phyloP scores from a whole-genome alignment of 30 jellyfish, hydroid and myxozoan genomes.

The Hydractinia echinata region DNA sequence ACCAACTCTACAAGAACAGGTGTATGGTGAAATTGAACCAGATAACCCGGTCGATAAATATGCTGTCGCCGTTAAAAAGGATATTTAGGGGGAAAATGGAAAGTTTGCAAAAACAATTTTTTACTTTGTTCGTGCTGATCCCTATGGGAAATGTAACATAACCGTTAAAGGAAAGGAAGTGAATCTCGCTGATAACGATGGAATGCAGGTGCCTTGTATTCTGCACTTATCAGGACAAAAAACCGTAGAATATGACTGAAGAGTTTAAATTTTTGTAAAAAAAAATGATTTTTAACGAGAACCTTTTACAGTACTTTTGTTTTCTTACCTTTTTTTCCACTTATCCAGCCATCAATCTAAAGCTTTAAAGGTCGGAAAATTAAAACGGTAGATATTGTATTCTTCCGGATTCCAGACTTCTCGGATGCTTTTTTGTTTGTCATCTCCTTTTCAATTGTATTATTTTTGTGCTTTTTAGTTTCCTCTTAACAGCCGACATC shows the following conservation, averaged over 20 bases:
- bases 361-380: not conserved
- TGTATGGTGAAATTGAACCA: constrained; percentile 7
- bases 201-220: constrained; percentile 10
- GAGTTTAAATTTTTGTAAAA: not conserved
- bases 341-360: not conserved
- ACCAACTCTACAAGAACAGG: constrained; percentile 7
- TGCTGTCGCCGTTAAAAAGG: constrained; percentile 21
- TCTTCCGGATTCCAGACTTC: no score
- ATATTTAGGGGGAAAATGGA: not conserved
- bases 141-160: not conserved
- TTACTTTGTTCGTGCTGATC: not conserved
- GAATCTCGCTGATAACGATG: not conserved
- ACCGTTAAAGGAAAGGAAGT: not conserved
- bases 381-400: not conserved
- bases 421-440: no score
- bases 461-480: constrained; percentile 8
- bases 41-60: not conserved
- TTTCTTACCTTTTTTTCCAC: constrained; percentile 16
- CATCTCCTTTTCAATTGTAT: not conserved
- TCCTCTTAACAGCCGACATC: constrained; percentile 2
- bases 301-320: constrained; percentile 17
- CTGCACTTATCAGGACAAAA: constrained; percentile 4
- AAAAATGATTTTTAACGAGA: constrained; percentile 7
- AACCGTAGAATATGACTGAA: not conserved
- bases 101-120: not conserved